phyloP scores from a whole-genome alignment of 2,888 invertebrate genomes.

The Drosophila tripunctata region DNA sequence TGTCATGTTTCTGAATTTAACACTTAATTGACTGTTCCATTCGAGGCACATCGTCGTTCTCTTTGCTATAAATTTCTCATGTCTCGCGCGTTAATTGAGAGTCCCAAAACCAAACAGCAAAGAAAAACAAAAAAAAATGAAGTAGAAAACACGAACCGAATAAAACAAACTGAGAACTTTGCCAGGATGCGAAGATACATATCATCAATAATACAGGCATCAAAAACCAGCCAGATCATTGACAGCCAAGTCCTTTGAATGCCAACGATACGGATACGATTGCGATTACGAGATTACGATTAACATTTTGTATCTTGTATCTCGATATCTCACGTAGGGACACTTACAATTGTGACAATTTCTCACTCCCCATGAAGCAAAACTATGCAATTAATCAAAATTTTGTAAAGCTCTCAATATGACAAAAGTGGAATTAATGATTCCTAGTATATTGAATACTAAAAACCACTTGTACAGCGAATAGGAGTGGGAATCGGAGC shows the following conservation, averaged over 20 bases:
- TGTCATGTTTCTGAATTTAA: constrained; percentile 29
- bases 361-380: constrained; percentile 64
- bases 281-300: constrained; percentile 1
- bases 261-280: background rate
- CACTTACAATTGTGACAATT: constrained; percentile 67
- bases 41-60: background rate
- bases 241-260: constrained; percentile 35
- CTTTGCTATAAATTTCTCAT: constrained; percentile 10
- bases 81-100: constrained; percentile 36
- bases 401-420: constrained; percentile 69
- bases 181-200: constrained; percentile 4
- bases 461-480: constrained; percentile 34
- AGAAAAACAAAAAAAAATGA: background rate
- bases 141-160: background rate
- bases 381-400: constrained; percentile 67
- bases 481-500: background rate
- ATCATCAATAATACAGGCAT: constrained; percentile 40
- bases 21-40: constrained; percentile 20
- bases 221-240: constrained; percentile 26
- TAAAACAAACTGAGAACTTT: constrained; percentile 19
- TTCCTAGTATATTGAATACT: constrained; percentile 42
- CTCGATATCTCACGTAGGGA: constrained; percentile 23
- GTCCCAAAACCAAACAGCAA: constrained; percentile 8
- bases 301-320: constrained; percentile 1
- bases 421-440: constrained; percentile 78